A percentile compares a stretch with the other conserved stretches of the same genome.
These are phyloP conservation scores for Rhinogobio ventralis DNA, from an alignment of 2,797 vertebrate genomes.

Conservation along the genomic window DNA sequence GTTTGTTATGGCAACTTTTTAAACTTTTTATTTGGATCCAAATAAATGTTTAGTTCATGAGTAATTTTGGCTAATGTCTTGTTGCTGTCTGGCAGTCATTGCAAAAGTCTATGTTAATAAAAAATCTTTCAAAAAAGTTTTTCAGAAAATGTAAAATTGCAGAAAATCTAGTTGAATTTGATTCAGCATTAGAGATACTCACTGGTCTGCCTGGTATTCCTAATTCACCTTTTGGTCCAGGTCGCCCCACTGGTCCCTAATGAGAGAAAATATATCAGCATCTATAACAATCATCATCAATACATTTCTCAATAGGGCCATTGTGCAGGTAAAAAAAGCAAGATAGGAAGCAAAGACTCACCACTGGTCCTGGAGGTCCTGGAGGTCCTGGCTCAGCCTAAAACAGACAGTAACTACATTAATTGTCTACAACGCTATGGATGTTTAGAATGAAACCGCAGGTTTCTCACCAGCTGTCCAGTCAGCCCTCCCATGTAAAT, in stretches of 20 bases:
- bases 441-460: background rate
- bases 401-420: constrained; percentile 17
- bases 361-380: constrained; percentile 48
- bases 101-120: background rate
- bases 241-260: constrained; percentile 70
- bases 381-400: constrained; percentile 52
- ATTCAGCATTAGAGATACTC: constrained; percentile 64
- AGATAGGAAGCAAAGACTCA: constrained; percentile 26
- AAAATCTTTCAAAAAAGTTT: background rate
- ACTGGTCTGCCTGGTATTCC: constrained; percentile 92
- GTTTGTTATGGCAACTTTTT: too few species aligned
- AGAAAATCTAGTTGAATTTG: background rate
- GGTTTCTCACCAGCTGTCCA: constrained; percentile 65
- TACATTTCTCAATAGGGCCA: background rate
- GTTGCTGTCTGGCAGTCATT: background rate
- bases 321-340: background rate
- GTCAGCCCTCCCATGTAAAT: constrained; percentile 64
- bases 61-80: background rate
- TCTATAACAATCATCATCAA: background rate
- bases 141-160: background rate
- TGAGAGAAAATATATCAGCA: constrained; percentile 23
- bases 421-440: background rate
- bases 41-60: too few species aligned
- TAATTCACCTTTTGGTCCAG: constrained; percentile 89
- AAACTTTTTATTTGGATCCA: too few species aligned